A percentile compares a stretch with the other conserved stretches of the same genome.
Conservation (phyloP, 1,140 invertebrate species). For the Ostrea edulis region DNA sequence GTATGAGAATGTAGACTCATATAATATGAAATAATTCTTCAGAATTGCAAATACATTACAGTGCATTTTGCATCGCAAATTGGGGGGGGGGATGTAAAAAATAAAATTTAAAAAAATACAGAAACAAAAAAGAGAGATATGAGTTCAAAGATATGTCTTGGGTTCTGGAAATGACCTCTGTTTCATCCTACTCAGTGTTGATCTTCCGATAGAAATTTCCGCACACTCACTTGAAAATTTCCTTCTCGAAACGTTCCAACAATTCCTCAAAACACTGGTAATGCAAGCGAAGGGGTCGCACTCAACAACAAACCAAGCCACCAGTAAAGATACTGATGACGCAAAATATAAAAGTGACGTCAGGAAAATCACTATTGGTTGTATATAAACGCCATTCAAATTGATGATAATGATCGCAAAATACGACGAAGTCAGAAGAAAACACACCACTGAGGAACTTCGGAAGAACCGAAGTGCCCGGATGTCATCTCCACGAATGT, state of each 20-base stretch:
- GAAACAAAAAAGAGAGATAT: neutral
- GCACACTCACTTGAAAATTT: constrained; percentile 16
- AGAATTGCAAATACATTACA: too few species aligned
- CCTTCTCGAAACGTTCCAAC: neutral
- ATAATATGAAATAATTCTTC: too few species aligned
- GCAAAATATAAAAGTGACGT: constrained; percentile 39
- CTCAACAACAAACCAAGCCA: constrained; percentile 1
- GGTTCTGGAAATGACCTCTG: neutral
- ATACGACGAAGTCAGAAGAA: constrained; percentile 35
- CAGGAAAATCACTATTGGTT: neutral
- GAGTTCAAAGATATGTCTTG: neutral
- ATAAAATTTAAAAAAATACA: too few species aligned
- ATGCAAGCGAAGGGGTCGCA: neutral
- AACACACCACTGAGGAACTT: constrained; percentile 32
- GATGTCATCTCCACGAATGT: constrained; percentile 42
- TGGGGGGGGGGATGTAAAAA: too few species aligned
- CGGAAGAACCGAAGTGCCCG: constrained; percentile 38
- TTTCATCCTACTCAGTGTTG: neutral
- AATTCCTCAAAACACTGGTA: neutral
- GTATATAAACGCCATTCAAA: constrained; percentile 36
- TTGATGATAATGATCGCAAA: constrained; percentile 24
- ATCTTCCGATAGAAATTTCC: constrained; percentile 10
- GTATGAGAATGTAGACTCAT: too few species aligned
- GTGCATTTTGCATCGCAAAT: too few species aligned
- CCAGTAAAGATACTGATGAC: neutral